Evolutionary conservation across 2,888 invertebrate genomes (phyloP), one percentile per base, ranked within the genome.

Genomic region (Hermodice carunculata): DNA sequence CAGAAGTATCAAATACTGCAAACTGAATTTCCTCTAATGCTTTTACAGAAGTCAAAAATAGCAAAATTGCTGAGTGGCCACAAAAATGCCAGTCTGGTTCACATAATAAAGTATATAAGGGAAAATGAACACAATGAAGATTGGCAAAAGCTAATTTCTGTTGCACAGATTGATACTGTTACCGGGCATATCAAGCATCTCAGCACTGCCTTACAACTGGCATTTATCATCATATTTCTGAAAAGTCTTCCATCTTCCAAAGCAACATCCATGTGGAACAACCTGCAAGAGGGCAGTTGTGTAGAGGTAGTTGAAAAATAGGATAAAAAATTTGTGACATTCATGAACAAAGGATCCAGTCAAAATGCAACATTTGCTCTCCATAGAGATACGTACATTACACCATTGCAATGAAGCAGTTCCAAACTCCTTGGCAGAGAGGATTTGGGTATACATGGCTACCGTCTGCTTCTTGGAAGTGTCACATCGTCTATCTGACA

Each of bases 351-450:
- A 26, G 44, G 24, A 5, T 11, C 6, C 17, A 29, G 26, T n/a
- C 19, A 24, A 3, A 44, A 58, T 46, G 58, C 44, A 14, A 70
- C 64, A 17, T 67, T 70, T 57, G 44, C 49, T 11, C 54, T 70
- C 0, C 66, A 70, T 54, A 42, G 48, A 22, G 66, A 70, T 19
- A 61, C 66, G 26, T n/a, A n/a, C n/a, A n/a, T 53, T 67, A 64
- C 32, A 43, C 8, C 73, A 71, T 19, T 70, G 69, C 53, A 66
- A 71, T 56, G 61, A 70, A 24, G 51, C 71, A 5, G 59, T 61
- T 24, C 60, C 67, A 2, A 61, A 69, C 5, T 14, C 61, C 3
- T 37, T 69, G 14, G 57, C 70, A 24, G 73, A 71, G 42, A 44
- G 69, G 22, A 43, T 73, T 6, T 66, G 8, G 70, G 67, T 11